phyloP scores from a whole-genome alignment of 2,797 vertebrate genomes.

The Spondyliosoma cantharus region DNA sequence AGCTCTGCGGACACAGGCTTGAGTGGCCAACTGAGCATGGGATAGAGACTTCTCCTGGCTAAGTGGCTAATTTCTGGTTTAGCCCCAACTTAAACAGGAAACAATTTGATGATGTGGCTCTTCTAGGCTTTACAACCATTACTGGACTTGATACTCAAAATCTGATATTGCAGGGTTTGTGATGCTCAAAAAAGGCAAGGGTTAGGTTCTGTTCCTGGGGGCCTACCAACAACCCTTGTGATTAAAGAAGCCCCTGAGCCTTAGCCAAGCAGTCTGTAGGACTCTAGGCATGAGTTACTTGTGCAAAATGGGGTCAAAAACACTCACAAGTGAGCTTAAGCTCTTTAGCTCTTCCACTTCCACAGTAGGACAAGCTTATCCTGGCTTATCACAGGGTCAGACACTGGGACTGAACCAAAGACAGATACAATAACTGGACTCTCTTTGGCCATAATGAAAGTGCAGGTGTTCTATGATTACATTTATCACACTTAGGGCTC shows the following conservation, averaged over 20 bases:
- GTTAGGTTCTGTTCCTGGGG: too few relatives aligned
- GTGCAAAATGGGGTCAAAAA: background rate
- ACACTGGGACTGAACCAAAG: slow-evolving; percentile 4
- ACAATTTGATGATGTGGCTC: too few relatives aligned
- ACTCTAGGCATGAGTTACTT: slow-evolving; percentile 1
- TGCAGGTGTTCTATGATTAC: slow-evolving; percentile 39
- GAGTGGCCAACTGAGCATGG: too few relatives aligned
- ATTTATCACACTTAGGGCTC: slow-evolving; percentile 47
- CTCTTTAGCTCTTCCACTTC: background rate
- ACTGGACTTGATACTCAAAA: too few relatives aligned
- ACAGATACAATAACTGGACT: slow-evolving; percentile 31
- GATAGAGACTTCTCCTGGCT: too few relatives aligned
- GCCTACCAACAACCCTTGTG: background rate
- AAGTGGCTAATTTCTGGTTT: too few relatives aligned
- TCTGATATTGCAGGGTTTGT: too few relatives aligned
- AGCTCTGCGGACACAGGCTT: too few relatives aligned
- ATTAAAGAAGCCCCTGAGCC: background rate
- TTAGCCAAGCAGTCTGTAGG: background rate
- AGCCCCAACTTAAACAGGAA: too few relatives aligned
- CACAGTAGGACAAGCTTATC: slow-evolving; percentile 3
- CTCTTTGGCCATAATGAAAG: slow-evolving; percentile 41
- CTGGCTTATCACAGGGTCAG: slow-evolving; percentile 17
- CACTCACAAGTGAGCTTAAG: too few relatives aligned
- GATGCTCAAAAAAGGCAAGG: too few relatives aligned
- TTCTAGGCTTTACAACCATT: too few relatives aligned